A percentile compares a stretch with the other conserved stretches of the same genome.
Conservation (phyloP, 2,113 vertebrate genomes). For the Cavia aperea region DNA sequence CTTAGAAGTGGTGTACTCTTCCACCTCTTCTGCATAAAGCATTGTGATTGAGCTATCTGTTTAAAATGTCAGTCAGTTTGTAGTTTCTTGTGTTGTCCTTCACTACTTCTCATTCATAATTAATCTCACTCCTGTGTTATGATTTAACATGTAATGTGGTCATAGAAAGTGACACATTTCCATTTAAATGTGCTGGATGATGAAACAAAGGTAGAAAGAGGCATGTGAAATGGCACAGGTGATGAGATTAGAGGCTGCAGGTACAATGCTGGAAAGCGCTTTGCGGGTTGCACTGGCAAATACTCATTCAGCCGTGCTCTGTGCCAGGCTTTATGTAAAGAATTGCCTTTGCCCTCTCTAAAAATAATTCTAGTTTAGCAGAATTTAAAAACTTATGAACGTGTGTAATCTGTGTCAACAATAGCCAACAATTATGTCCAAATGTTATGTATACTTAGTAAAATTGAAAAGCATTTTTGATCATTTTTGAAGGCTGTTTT, state of each 20-base stretch:
- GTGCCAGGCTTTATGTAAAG: background rate
- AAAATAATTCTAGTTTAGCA: background rate
- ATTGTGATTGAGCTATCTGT: conserved; percentile 49
- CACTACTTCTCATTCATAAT: conserved; percentile 54
- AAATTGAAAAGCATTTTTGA: background rate
- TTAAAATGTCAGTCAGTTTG: conserved; percentile 50
- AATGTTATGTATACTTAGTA: background rate
- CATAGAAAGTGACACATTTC: background rate
- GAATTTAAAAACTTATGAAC: background rate
- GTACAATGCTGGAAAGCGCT: background rate
- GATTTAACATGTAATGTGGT: background rate
- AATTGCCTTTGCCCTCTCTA: background rate
- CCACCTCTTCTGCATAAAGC: conserved; percentile 37
- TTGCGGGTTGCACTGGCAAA: background rate
- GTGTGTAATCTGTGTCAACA: background rate
- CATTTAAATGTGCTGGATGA: background rate
- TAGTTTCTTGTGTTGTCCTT: conserved; percentile 51
- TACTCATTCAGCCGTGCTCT: background rate
- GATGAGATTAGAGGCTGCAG: background rate
- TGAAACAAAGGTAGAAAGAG: background rate
- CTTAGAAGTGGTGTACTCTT: conserved; percentile 33
- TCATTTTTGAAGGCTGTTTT: background rate
- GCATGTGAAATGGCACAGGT: background rate
- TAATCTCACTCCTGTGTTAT: conserved; percentile 49
- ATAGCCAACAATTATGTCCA: background rate